A percentile compares a stretch with the other conserved stretches of the same genome.
phyloP scores from a whole-genome alignment of 2,797 vertebrate genomes.

The Falco biarmicus region DNA sequence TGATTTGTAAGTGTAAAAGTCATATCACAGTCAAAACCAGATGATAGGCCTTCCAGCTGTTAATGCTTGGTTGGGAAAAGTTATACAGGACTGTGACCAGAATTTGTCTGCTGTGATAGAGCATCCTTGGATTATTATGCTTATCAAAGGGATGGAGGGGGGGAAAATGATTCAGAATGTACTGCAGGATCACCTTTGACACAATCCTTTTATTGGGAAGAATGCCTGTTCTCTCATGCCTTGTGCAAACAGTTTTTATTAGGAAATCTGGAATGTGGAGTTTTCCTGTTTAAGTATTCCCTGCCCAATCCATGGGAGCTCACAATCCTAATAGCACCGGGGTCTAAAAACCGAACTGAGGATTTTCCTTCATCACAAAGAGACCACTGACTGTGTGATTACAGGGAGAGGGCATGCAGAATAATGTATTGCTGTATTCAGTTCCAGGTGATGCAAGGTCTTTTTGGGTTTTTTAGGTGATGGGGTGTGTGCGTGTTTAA shows the following conservation, averaged over 20 bases:
- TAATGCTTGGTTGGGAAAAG: neutral
- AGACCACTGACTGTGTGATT: neutral
- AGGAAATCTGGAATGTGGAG: neutral
- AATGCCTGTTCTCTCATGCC: accelerated
- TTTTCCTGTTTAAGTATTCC: neutral
- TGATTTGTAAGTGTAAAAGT: neutral
- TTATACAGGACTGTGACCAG: neutral
- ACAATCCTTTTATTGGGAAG: neutral
- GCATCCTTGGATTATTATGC: neutral
- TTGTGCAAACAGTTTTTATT: neutral
- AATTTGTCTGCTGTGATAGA: neutral
- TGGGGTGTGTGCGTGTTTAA: neutral
- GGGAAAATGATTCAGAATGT: neutral
- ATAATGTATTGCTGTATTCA: neutral
- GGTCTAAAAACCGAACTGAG: neutral
- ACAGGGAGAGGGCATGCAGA: neutral
- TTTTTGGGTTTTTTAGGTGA: neutral
- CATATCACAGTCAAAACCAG: accelerated
- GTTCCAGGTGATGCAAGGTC: neutral
- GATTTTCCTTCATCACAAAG: neutral
- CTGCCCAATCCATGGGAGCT: neutral
- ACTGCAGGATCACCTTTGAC: neutral
- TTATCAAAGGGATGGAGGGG: neutral
- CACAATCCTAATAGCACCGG: neutral
- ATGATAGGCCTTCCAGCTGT: neutral